Conservation (phyloP, 2,113 vertebrate species). For the Eptesicus fuscus region DNA sequence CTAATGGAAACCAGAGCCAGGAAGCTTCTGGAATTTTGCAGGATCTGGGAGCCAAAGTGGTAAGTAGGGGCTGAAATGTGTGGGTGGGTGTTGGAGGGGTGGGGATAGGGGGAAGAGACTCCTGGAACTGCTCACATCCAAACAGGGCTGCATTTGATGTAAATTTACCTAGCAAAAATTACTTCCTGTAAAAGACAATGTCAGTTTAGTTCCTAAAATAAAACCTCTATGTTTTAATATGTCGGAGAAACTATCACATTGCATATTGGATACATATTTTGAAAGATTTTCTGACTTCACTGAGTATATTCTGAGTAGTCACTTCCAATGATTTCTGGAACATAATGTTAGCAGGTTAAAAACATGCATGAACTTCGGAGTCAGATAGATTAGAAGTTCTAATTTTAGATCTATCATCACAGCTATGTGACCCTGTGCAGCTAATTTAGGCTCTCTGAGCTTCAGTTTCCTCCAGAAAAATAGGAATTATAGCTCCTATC, state of each 20-base stretch:
- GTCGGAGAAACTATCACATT: background rate
- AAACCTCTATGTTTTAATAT: background rate
- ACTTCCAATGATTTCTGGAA: background rate
- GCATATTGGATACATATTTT: background rate
- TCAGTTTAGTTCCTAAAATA: background rate
- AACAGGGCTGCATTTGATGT: background rate
- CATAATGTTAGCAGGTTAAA: background rate
- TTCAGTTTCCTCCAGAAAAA: background rate
- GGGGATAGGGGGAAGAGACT: accelerated
- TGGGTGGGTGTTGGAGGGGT: accelerated
- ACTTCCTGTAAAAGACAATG: background rate
- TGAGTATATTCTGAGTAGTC: background rate
- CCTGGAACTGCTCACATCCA: background rate
- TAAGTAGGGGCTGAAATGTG: background rate
- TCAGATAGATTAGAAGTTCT: background rate
- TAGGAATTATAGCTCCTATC: background rate
- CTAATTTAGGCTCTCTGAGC: background rate
- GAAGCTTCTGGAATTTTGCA: background rate
- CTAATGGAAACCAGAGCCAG: background rate
- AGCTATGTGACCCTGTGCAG: background rate
- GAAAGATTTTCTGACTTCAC: background rate
- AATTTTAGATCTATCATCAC: background rate
- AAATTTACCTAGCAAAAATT: background rate
- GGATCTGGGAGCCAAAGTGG: background rate
- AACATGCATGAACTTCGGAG: background rate